Base-by-base conservation (phyloP, 2,113 vertebrate genomes). In the Bos indicus region DNA sequence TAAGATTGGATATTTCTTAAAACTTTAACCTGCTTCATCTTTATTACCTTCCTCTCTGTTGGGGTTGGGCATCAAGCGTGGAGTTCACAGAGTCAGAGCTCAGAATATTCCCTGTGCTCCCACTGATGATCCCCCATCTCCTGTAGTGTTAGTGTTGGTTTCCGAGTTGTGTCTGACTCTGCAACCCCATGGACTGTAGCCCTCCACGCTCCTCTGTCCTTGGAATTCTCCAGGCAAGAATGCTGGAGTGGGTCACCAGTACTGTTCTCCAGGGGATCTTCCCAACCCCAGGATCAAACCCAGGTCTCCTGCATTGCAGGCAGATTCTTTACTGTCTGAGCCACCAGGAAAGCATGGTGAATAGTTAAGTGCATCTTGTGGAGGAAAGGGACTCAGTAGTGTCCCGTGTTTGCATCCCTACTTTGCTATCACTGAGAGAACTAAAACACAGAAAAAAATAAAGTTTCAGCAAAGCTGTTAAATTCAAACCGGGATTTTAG, bases 41-140 rank as follows among this genome's bases (percentile, higher is more conserved):
- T 64, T 59, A 7, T 59, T 59, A 2, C 21, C 5, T 6, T 30
- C 8, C 43, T n/a, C 10, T 10, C 26, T 21, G 2, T 17, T 19
- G 21, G 33, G 4, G 6, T 1, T 23, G 2, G 51, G n/a, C 12
- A 4, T 64, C 26, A 6, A 30, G 40, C 9, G 13, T 9, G 56
- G 89, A 43, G 74, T 17, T 6, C 43, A 25, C 4, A 6, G 30
- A 46, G 67, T 78, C 19, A 46, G 6, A 81, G 2, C 81, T 82
- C 36, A 7, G 7, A 12, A 15, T 14, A 14, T 23, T 7, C 15
- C 11, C 7, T 80, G 1, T 0, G 0, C 8, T 59, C 13, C 26
- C 3, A 0, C 3, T 14, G 43, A 43, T 21, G 25, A 26, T n/a
- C 14, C 6, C 40, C 9, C 0, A 0, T 30, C 0, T 6, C 85